phyloP scores from a whole-genome alignment of 23 tunicate species.

The Corella eumyota region DNA sequence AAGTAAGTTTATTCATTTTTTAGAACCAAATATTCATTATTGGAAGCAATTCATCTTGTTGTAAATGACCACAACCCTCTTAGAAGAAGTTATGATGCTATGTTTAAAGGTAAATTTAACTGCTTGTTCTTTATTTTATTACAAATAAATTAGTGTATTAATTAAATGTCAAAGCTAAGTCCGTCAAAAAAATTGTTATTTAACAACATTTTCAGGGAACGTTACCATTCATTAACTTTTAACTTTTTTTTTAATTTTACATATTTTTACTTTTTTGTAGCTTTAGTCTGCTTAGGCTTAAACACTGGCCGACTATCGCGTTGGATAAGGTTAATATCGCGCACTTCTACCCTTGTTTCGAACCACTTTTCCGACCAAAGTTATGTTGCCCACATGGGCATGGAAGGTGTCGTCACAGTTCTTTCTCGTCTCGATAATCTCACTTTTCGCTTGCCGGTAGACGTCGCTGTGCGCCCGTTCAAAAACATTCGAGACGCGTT shows the following conservation, averaged over 20 bases:
- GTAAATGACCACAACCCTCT: conserved; percentile 83
- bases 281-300: conserved; percentile 68
- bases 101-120: conserved; percentile 64
- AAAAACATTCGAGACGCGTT: conserved; percentile 90
- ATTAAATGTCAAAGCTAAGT: no score
- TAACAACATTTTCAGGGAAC: no score
- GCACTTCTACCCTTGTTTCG: conserved; percentile 45
- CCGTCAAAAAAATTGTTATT: no score
- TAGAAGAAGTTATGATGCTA: conserved; percentile 75
- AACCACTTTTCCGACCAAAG: conserved; percentile 72
- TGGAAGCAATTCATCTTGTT: conserved; percentile 78
- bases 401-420: conserved; percentile 81
- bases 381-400: conserved; percentile 73
- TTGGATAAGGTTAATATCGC: conserved; percentile 67
- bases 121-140: no score
- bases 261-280: conserved; percentile 8
- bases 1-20: not conserved
- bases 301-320: conserved; percentile 73
- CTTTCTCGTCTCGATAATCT: conserved; percentile 37
- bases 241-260: not conserved
- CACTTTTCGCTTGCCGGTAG: conserved; percentile 70
- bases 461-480: conserved; percentile 86
- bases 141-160: no score
- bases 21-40: conserved; percentile 62
- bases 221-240: not conserved